A percentile compares a stretch with the other conserved stretches of the same genome.
phyloP scores from a whole-genome alignment of 2,113 vertebrate genomes.

The Gracilinanus agilis region DNA sequence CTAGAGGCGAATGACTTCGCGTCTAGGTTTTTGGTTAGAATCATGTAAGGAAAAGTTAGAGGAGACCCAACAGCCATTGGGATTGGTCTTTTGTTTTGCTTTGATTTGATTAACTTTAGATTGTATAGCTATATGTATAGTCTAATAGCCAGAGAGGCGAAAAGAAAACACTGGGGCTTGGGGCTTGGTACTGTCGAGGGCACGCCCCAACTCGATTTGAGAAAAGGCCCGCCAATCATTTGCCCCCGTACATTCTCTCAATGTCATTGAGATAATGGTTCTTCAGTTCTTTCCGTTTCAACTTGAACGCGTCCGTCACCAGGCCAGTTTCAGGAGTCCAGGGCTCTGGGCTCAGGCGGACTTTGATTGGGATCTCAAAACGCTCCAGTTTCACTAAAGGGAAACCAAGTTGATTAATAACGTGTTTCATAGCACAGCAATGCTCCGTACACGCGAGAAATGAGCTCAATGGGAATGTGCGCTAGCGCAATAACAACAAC shows the following conservation, averaged over 20 bases:
- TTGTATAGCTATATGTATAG: conserved; percentile 40
- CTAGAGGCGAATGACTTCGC: conserved; percentile 66
- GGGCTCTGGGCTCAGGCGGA: conserved; percentile 93
- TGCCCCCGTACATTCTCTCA: conserved; percentile 97
- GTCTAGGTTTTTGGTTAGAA: conserved; percentile 63
- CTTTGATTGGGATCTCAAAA: conserved; percentile 97
- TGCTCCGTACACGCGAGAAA: neutral
- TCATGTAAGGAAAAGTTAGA: conserved; percentile 69
- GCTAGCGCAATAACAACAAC: conserved; percentile 1
- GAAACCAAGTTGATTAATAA: conserved; percentile 19
- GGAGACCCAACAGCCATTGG: conserved; percentile 50
- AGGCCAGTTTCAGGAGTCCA: conserved; percentile 99
- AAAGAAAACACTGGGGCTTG: conserved; percentile 53
- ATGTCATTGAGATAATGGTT: conserved; percentile 97
- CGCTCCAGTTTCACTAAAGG: conserved; percentile 94
- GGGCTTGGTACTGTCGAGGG: conserved; percentile 52
- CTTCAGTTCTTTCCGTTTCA: conserved; percentile 97
- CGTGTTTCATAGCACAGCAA: neutral
- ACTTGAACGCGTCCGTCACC: conserved; percentile 98
- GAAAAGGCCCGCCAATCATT: conserved; percentile 80
- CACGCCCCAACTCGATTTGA: conserved; percentile 52
- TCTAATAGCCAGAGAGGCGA: conserved; percentile 61
- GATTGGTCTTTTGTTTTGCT: conserved; percentile 57
- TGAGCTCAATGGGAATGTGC: neutral
- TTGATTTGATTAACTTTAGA: conserved; percentile 56